A percentile compares a stretch with the other conserved stretches of the same genome.
Conservation (phyloP, 2,888 invertebrate species). For the Drosophila lutescens region DNA sequence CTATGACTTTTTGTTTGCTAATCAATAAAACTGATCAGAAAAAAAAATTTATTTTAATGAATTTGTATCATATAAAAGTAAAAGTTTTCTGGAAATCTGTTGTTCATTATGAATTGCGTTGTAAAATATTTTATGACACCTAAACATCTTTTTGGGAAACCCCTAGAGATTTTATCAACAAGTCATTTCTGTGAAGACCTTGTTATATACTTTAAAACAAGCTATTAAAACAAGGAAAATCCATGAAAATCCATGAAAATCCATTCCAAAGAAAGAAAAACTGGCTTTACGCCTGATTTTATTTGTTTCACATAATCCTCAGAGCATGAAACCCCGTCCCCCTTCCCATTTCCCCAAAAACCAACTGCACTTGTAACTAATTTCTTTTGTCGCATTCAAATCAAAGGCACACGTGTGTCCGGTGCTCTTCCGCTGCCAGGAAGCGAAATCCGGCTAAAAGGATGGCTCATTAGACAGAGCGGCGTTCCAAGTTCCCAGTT, state of each 20-base stretch:
- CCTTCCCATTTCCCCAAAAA: neutral
- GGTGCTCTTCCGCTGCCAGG: constrained; percentile 61
- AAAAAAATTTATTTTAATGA: neutral
- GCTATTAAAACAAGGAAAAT: neutral
- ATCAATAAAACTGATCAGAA: neutral
- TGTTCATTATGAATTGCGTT: neutral
- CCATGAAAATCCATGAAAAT: neutral
- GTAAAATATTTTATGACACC: constrained; percentile 17
- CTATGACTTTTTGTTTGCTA: neutral
- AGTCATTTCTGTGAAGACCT: neutral
- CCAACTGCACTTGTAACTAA: constrained; percentile 14
- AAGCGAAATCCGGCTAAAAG: constrained; percentile 41
- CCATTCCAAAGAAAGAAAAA: neutral
- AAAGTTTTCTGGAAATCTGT: neutral
- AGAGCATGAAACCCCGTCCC: constrained; percentile 3
- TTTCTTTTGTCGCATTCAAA: constrained; percentile 50
- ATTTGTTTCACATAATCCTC: constrained; percentile 26
- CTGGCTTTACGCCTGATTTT: constrained; percentile 7
- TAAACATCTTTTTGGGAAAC: neutral
- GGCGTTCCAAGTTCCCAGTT: neutral
- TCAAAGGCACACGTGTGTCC: constrained; percentile 63
- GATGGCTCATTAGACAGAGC: constrained; percentile 61
- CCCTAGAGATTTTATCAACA: constrained; percentile 12
- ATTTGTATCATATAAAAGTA: neutral
- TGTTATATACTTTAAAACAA: constrained; percentile 8